Conservation (phyloP, 2,888 invertebrate genomes). For the Dorcus hopei region DNA sequence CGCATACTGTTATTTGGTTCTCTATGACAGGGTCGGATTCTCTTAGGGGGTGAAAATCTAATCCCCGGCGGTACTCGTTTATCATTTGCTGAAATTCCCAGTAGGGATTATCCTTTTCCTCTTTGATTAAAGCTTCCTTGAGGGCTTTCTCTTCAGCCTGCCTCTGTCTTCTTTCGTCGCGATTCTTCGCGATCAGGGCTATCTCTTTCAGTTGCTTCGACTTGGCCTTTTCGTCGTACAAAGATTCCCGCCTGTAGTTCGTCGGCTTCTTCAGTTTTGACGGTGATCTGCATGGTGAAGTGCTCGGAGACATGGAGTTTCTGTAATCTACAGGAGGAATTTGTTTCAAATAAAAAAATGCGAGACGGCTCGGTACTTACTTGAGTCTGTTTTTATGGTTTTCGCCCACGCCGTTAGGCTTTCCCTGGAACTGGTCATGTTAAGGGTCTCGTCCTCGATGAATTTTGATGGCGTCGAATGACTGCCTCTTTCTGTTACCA, state of each 20-base stretch:
- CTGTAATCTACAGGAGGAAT: constrained; percentile 5
- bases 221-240: constrained; percentile 40
- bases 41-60: constrained; percentile 84
- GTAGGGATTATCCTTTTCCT: constrained; percentile 92
- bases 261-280: constrained; percentile 19
- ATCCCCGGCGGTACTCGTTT: constrained; percentile 75
- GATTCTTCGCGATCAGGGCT: constrained; percentile 89
- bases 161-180: constrained; percentile 86
- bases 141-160: constrained; percentile 87
- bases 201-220: constrained; percentile 70
- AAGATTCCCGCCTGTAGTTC: constrained; percentile 29
- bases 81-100: constrained; percentile 98
- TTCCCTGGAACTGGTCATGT: constrained; percentile 17
- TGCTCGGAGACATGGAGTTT: constrained; percentile 4
- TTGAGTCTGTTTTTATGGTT: constrained; percentile 11
- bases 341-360: not conserved
- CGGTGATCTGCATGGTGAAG: constrained; percentile 18
- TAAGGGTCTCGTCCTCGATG: constrained; percentile 14
- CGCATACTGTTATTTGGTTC: constrained; percentile 98
- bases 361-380: not conserved
- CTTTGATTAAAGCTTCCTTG: constrained; percentile 83
- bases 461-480: constrained; percentile 18
- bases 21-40: constrained; percentile 81
- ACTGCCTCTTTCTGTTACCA: constrained; percentile 24
- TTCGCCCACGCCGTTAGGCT: constrained; percentile 20